A percentile compares a stretch with the other conserved stretches of the same genome.
Conservation (phyloP, 92 coral and sea anemone genomes). For the Plumapathes pennacea region DNA sequence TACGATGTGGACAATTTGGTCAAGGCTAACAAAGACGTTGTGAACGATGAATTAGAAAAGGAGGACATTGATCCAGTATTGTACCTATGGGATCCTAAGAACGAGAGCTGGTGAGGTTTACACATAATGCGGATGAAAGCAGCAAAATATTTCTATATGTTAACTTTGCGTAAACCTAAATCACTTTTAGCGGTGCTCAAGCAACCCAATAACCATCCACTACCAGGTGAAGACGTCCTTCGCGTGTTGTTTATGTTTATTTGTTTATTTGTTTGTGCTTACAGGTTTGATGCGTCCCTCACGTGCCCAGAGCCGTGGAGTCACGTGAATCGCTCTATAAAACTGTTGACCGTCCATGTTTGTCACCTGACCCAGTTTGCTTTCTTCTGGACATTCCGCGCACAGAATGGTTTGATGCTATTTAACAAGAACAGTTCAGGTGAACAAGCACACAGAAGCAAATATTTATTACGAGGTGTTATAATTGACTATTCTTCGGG, state of each 20-base stretch:
- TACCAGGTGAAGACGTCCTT: no score
- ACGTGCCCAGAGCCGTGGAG: constrained; percentile 94
- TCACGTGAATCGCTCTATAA: constrained; percentile 77
- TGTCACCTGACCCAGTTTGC: constrained; percentile 99
- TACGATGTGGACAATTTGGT: constrained; percentile 92
- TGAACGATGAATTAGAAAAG: constrained; percentile 64
- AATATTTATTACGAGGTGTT: no score
- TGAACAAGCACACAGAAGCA: no score
- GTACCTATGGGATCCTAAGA: constrained; percentile 76
- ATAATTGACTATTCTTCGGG: no score
- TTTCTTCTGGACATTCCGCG: constrained; percentile 85
- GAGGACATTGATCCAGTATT: constrained; percentile 91
- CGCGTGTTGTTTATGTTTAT: no score
- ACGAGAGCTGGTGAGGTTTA: constrained; percentile 88
- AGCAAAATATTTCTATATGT: no score
- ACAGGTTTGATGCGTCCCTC: constrained; percentile 91
- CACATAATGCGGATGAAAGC: no score
- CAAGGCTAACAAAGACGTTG: constrained; percentile 70
- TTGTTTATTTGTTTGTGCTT: no score
- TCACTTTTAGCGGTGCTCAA: no score
- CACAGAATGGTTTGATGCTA: constrained; percentile 76
- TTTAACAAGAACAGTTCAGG: constrained; percentile 73
- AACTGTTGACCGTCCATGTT: constrained; percentile 78
- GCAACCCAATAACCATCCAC: no score
- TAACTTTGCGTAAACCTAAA: no score